These are phyloP conservation scores for Apodemia mormo DNA, from an alignment of 2,888 invertebrate genomes.

Conservation along the genomic window DNA sequence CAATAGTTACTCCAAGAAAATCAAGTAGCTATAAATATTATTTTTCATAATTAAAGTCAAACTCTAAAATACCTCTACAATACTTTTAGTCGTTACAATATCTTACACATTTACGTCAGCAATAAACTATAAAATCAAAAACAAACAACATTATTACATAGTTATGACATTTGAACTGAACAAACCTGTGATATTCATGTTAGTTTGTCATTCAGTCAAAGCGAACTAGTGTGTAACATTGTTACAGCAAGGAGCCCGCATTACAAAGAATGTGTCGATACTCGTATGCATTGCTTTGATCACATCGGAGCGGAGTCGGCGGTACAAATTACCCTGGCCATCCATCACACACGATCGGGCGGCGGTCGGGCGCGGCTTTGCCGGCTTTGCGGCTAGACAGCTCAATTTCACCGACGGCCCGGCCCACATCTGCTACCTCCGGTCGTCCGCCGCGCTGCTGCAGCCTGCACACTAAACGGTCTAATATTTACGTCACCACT, in stretches of 20 bases:
- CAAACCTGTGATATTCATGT: no score
- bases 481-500: background rate
- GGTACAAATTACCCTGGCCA: conserved; percentile 46
- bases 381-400: conserved; percentile 38
- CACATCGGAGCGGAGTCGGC: background rate
- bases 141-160: no score
- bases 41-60: no score
- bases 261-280: background rate
- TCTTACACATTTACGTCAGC: no score
- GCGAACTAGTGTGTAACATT: no score
- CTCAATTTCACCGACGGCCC: conserved; percentile 39
- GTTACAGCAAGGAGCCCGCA: background rate
- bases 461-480: background rate
- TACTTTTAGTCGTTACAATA: no score
- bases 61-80: no score
- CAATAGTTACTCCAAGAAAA: no score
- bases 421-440: conserved; percentile 31
- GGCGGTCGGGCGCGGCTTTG: conserved; percentile 31
- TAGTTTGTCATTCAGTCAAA: no score
- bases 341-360: conserved; percentile 49
- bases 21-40: no score
- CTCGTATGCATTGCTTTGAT: background rate
- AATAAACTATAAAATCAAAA: no score
- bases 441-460: background rate
- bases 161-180: no score